phyloP scores from a whole-genome alignment of 37 sponge, comb jelly and placozoan genomes.

The Diacarnus erythraeanus region DNA sequence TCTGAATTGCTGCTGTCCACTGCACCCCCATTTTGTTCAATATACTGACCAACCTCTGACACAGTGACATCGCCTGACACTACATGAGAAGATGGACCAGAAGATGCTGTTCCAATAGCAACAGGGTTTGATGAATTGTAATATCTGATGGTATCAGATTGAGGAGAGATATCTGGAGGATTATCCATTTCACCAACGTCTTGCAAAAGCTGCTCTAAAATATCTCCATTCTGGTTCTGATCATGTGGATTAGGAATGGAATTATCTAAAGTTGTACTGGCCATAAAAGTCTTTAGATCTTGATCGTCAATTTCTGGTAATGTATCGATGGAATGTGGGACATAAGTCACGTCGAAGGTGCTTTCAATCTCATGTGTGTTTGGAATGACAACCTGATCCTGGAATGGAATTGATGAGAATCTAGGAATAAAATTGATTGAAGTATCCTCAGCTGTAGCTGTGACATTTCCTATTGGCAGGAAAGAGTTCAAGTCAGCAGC shows the following conservation, averaged over 20 bases:
- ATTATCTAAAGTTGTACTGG: neutral
- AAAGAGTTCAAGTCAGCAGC: neutral
- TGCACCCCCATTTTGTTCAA: neutral
- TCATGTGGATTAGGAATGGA: slow-evolving; percentile 1
- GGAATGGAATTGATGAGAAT: slow-evolving; percentile 2
- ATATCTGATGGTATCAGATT: neutral
- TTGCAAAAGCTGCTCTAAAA: neutral
- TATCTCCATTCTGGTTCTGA: slow-evolving; percentile 14
- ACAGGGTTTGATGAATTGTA: neutral
- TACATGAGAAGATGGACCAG: neutral
- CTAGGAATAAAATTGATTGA: neutral
- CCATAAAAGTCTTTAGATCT: too few relatives aligned
- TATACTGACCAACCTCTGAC: neutral
- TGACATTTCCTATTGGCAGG: neutral
- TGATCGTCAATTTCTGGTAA: neutral
- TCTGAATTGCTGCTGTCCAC: neutral
- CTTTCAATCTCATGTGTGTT: neutral
- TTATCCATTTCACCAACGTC: neutral
- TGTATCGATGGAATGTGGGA: neutral
- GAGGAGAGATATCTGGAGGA: neutral
- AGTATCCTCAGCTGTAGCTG: neutral
- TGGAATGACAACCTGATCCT: neutral
- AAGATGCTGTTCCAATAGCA: neutral
- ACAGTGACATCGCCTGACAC: neutral
- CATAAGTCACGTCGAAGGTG: neutral